Conservation (phyloP, 2,113 vertebrate genomes). For the Prolemur simus region DNA sequence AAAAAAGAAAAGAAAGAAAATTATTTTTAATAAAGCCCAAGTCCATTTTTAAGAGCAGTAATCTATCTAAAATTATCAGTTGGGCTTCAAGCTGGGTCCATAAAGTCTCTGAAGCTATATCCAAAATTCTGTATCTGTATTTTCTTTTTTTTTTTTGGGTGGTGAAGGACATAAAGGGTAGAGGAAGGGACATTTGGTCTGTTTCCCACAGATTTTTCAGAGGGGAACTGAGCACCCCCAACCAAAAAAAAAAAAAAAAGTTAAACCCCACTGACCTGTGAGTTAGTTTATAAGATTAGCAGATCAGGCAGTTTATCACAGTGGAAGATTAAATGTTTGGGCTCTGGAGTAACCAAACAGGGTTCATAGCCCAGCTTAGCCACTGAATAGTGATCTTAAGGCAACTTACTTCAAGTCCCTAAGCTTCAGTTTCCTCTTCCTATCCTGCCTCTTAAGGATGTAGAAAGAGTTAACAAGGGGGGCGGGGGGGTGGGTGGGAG, state of each 20-base stretch:
- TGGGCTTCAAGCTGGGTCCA: background rate
- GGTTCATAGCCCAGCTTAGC: background rate
- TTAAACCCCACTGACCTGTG: background rate
- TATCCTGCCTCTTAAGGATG: background rate
- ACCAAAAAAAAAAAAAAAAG: background rate
- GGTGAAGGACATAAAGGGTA: background rate
- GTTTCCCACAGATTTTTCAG: constrained; percentile 20
- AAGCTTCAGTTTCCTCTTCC: background rate
- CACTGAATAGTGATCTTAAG: background rate
- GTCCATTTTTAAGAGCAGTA: constrained; percentile 10
- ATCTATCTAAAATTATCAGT: background rate
- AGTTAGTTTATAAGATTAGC: background rate
- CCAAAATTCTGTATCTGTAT: background rate
- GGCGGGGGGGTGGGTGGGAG: too few relatives aligned
- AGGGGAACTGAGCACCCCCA: background rate
- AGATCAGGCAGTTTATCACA: constrained; percentile 11
- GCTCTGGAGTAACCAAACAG: background rate
- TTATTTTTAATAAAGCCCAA: background rate
- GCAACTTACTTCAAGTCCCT: background rate
- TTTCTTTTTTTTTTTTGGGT: background rate
- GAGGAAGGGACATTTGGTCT: background rate
- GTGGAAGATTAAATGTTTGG: background rate
- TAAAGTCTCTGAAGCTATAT: background rate
- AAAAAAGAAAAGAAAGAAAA: background rate
- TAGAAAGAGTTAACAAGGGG: background rate